phyloP scores from a whole-genome alignment of 2,113 vertebrate genomes.

The Oryzias curvinotus region DNA sequence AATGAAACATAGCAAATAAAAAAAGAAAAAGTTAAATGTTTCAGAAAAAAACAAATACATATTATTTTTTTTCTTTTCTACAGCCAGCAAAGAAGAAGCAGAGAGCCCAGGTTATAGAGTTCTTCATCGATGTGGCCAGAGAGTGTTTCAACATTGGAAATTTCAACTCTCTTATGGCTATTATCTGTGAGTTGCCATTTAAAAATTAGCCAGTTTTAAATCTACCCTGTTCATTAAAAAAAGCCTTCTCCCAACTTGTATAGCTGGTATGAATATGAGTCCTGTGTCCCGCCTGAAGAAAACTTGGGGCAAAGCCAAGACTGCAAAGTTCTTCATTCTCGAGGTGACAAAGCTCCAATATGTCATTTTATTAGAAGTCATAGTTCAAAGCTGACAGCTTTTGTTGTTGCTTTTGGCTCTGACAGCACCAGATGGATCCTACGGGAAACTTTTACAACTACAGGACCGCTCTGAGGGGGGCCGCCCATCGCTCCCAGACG shows the following conservation, averaged over 20 bases:
- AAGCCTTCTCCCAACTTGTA: rapidly evolving
- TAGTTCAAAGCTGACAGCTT: constrained; percentile 16
- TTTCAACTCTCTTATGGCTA: constrained; percentile 96
- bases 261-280: constrained; percentile 97
- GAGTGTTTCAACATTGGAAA: constrained; percentile 97
- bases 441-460: constrained; percentile 99
- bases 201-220: not conserved
- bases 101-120: constrained; percentile 90
- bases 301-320: constrained; percentile 96
- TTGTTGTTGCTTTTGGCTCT: constrained; percentile 20
- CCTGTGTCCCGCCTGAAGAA: constrained; percentile 94
- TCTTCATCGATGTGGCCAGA: constrained; percentile 92
- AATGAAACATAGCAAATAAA: not conserved
- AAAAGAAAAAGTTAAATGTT: not conserved
- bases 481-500: constrained; percentile 89
- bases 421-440: constrained; percentile 97
- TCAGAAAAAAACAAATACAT: not conserved
- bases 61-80: constrained; percentile 28
- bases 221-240: not conserved
- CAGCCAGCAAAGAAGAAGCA: constrained; percentile 96
- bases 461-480: constrained; percentile 93
- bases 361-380: not conserved
- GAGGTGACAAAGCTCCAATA: constrained; percentile 77
- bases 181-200: constrained; percentile 86
- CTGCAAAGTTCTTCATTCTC: constrained; percentile 93